Evolutionary conservation across 2,797 vertebrate genomes (phyloP).

Genomic region (Acanthornis magna): DNA sequence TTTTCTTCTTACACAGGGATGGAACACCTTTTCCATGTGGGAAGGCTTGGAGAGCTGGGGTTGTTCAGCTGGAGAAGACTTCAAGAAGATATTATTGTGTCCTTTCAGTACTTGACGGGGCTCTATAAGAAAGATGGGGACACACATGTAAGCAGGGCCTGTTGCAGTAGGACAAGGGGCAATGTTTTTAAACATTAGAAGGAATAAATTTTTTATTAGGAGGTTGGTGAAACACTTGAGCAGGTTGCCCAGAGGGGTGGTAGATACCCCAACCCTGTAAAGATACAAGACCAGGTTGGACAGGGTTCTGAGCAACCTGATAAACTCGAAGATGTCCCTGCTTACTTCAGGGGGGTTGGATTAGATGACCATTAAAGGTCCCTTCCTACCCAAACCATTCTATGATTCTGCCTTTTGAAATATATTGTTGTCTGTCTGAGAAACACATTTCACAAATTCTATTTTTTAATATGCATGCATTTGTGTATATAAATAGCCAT

Average conservation of each 20-base stretch:
- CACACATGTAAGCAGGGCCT: neutral
- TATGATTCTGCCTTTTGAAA: neutral
- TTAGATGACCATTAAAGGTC: neutral
- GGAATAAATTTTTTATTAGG: neutral
- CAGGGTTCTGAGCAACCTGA: neutral
- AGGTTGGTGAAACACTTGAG: neutral
- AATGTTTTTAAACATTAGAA: neutral
- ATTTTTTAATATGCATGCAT: neutral
- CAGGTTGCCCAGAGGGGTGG: neutral
- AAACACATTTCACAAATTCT: neutral
- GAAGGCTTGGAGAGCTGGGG: neutral
- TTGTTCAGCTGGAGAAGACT: neutral
- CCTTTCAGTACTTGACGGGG: neutral
- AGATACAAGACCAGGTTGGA: neutral
- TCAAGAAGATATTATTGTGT: neutral
- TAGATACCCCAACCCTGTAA: neutral
- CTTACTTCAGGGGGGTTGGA: neutral
- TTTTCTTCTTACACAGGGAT: neutral
- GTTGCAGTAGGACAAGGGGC: accelerated
- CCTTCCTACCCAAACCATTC: neutral
- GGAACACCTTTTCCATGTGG: neutral
- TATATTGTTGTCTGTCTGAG: neutral
- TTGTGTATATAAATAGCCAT: neutral
- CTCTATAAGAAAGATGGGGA: neutral
- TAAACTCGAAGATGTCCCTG: neutral